Base-by-base conservation (phyloP, 2,888 invertebrate genomes). In the Notocelia uddmanniana region DNA sequence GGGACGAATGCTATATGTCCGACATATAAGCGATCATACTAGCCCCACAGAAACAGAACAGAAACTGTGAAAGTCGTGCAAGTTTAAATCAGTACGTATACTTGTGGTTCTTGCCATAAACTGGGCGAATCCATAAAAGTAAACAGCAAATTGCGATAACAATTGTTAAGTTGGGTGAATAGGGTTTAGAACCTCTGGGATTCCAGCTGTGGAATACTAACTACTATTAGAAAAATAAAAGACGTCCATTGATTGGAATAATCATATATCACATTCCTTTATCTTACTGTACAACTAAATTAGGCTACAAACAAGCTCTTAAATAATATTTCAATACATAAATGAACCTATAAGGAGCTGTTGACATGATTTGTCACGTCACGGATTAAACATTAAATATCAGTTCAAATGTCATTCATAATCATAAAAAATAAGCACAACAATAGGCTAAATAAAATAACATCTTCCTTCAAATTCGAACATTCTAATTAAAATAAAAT, bases 191-290 rank as follows among this genome's bases (percentile, higher is more conserved):
- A 15, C 15, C 41, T 41, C 15, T 5, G 13, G 15, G 5, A 41
- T 41, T 41, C 13, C 3, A 41, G 26, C 5, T 0, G 15, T 41
- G 15, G 13, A 37, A 13, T 13, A n/a, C n/a, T n/a, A n/a, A n/a
- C n/a, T n/a, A n/a, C 37, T 13, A 13, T 37, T 13, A 45, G 11
- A 31, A n/a, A 63, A 85, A 89, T 88, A 79, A 91, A 89, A 90
- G 79, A 86, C 71, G 34, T 73, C 82, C 81, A 85, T 83, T 85
- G 85, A 82, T 87, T 89, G 91, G 91, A 92, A 92, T 92, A 91
- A 91, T 92, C 91, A 91, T 92, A 93, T 93, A 93, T 93, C 93
- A 93, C 93, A 93, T 92, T 92, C 92, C 92, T 92, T 85, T 85
- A 90, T 88, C 86, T 87, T 88, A 88, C 89, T 91, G 91, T 92